Conservation (phyloP, 2,113 vertebrate genomes). For the Microcebus ravelobensis region DNA sequence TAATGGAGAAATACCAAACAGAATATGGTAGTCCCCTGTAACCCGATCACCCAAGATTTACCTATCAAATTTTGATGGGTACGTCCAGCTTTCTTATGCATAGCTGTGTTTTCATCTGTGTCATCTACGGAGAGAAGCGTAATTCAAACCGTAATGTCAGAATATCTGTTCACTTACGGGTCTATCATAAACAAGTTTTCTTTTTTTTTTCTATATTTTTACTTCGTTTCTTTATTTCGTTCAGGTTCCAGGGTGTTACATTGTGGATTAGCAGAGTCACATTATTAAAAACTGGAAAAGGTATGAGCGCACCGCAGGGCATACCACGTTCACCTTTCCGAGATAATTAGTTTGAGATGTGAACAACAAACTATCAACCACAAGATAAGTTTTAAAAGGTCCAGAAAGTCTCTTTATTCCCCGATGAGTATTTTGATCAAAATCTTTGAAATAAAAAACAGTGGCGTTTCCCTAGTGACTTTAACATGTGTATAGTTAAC, state of each 20-base stretch:
- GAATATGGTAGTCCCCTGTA: neutral
- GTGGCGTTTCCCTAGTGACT: neutral
- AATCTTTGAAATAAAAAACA: neutral
- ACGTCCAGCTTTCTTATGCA: accelerated
- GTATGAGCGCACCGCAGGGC: neutral
- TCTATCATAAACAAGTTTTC: neutral
- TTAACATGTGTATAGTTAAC: neutral
- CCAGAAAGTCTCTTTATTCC: neutral
- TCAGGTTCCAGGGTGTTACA: neutral
- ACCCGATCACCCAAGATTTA: neutral
- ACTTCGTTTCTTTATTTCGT: neutral
- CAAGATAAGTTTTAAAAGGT: neutral
- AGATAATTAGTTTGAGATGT: neutral
- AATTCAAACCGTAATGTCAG: neutral
- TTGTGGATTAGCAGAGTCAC: neutral
- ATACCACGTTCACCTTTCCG: neutral
- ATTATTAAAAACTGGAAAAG: neutral
- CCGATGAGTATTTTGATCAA: no score
- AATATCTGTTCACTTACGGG: neutral
- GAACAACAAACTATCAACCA: neutral
- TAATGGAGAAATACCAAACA: no score
- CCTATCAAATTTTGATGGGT: accelerated
- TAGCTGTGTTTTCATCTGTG: accelerated
- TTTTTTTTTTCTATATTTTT: neutral
- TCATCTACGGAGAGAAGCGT: neutral